A percentile compares a stretch with the other conserved stretches of the same genome.
These are phyloP conservation scores for Atrichornis clamosus DNA, from an alignment of 2,113 vertebrate genomes.

Conservation along the genomic window DNA sequence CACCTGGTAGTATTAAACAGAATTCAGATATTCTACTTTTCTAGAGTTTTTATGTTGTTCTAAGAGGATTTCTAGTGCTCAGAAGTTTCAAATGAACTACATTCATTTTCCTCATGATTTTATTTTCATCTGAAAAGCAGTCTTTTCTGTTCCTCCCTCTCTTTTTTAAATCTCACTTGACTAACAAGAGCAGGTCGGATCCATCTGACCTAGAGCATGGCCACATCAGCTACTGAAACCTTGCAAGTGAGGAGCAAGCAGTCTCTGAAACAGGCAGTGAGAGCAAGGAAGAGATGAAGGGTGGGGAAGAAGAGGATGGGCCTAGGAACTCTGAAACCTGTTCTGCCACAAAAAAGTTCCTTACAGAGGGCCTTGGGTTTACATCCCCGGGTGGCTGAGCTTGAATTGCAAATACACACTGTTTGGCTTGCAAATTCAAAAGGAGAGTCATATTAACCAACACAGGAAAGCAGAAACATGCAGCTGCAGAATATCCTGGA, in stretches of 20 bases:
- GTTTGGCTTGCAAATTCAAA: neutral
- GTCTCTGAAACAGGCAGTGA: neutral
- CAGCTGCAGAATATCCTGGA: neutral
- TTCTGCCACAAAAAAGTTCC: neutral
- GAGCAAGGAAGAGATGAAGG: neutral
- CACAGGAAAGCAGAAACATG: neutral
- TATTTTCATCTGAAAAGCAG: neutral
- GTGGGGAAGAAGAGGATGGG: neutral
- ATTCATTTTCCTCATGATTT: neutral
- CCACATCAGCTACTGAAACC: neutral
- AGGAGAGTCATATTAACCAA: neutral
- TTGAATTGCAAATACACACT: neutral
- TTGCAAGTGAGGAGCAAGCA: neutral
- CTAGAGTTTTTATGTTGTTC: neutral
- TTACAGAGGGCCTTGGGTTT: neutral
- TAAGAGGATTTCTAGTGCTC: neutral
- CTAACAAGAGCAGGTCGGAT: neutral
- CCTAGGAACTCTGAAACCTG: neutral
- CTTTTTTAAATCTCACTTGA: neutral
- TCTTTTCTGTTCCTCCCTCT: neutral
- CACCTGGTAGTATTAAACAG: neutral
- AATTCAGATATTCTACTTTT: neutral
- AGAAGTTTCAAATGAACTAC: neutral
- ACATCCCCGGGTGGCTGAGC: neutral
- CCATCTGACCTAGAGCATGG: neutral